Evolutionary conservation across 2,888 invertebrate species (phyloP).

Genomic region (Papilio protenor): DNA sequence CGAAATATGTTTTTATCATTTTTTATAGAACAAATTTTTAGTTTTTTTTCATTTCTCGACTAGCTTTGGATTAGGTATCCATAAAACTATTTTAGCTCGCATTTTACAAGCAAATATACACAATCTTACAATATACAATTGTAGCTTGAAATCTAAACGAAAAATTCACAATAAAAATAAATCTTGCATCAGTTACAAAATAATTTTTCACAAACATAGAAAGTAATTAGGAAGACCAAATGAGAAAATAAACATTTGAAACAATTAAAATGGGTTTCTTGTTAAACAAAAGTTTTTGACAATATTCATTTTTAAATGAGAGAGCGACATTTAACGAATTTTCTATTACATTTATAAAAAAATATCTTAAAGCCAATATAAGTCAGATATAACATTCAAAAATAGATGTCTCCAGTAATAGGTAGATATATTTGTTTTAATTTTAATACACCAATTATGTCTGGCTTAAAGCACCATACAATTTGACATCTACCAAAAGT

Average conservation of each 20-base stretch:
- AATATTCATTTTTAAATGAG: neutral
- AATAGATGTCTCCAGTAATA: neutral
- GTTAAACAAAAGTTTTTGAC: neutral
- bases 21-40: conserved; percentile 40
- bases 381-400: neutral
- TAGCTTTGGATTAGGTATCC: conserved; percentile 44
- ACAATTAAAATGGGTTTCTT: neutral
- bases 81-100: neutral
- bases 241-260: neutral
- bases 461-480: conserved; percentile 7
- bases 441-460: conserved; percentile 1
- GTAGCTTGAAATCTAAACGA: neutral
- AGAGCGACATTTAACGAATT: neutral
- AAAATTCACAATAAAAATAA: conserved; percentile 6
- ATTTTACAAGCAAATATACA: conserved; percentile 20
- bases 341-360: neutral
- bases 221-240: conserved; percentile 8
- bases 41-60: conserved; percentile 45
- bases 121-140: neutral
- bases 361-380: neutral
- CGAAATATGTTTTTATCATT: conserved; percentile 38
- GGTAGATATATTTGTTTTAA: neutral
- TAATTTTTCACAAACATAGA: neutral
- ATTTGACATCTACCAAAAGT: neutral
- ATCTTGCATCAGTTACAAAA: conserved; percentile 1